Percentiles rank a stretch among this genome's conserved stretches.
Evolutionary conservation across 2,113 vertebrate species (phyloP).

Genomic region (Crotalus viridis): DNA sequence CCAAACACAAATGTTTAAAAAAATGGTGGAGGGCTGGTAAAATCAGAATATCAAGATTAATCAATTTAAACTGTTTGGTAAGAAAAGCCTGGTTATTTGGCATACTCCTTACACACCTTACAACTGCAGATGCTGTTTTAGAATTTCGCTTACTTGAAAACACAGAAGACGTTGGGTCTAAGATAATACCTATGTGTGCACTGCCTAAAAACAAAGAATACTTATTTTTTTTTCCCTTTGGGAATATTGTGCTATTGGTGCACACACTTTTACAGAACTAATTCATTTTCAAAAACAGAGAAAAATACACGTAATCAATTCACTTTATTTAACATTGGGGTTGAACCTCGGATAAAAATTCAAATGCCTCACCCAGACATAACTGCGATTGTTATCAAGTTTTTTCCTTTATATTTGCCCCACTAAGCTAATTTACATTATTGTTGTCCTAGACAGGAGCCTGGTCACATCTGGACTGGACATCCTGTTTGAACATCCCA

Average conservation of each 20-base stretch:
- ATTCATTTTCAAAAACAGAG: background rate
- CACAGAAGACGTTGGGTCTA: background rate
- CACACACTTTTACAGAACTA: background rate
- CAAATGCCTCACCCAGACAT: background rate
- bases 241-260: background rate
- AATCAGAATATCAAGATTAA: background rate
- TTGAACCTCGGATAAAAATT: background rate
- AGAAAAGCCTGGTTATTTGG: background rate
- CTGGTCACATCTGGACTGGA: background rate
- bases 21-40: background rate
- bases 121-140: background rate
- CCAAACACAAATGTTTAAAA: background rate
- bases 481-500: background rate
- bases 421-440: background rate
- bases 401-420: background rate
- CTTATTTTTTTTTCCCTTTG: background rate
- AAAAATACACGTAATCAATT: background rate
- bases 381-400: background rate
- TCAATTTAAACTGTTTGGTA: background rate
- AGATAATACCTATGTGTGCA: background rate
- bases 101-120: background rate
- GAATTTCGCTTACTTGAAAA: background rate
- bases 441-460: background rate
- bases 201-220: background rate
- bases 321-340: background rate